Base-by-base conservation (phyloP, 1,140 invertebrate species). In the Gonioctena quinquepunctata region DNA sequence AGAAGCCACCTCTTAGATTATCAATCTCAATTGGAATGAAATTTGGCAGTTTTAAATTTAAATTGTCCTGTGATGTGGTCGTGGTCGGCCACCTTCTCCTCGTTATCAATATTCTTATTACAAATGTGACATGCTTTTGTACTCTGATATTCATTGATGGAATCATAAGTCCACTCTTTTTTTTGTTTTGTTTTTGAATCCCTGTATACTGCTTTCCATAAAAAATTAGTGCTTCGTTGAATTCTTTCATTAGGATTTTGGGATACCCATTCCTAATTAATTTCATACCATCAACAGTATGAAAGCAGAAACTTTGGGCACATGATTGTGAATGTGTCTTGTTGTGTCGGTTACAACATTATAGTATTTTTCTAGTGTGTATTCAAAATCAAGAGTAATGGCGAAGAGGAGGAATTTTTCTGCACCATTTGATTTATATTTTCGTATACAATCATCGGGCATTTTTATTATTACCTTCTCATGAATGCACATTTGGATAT, bases 1-100 rank as follows among this genome's bases (percentile, higher is more conserved):
- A 26, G 19, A 5, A 66, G 18, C 52, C 52, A 62, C 19, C 22
- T 23, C 22, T 67, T 19, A 67, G 27, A 61, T 67, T 67, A 25
- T 67, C 56, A 59, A 67, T 64, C 6, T 16, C 19, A 21, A 67
- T 25, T 5, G 65, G 65, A 64, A 67, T 26, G 61, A 63, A 66
- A 22, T 61, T n/a, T n/a, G 60, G 23, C 8, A 49, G 8, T 26
- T 62, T 13, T 26, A 16, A 2, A 22, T 62, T 56, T 56, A 56
- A 7, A n/a, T n/a, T n/a, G n/a, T n/a, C n/a, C n/a, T n/a, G n/a
- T n/a, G n/a, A n/a, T n/a, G n/a, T n/a, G n/a, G n/a, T n/a, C n/a
- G n/a, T n/a, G n/a, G n/a, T n/a, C n/a, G n/a, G n/a, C n/a, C n/a
- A n/a, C n/a, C n/a, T n/a, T n/a, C n/a, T n/a, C n/a, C n/a, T n/a